phyloP scores from a whole-genome alignment of 92 coral and sea anemone genomes.

The Paramuricea clavata region DNA sequence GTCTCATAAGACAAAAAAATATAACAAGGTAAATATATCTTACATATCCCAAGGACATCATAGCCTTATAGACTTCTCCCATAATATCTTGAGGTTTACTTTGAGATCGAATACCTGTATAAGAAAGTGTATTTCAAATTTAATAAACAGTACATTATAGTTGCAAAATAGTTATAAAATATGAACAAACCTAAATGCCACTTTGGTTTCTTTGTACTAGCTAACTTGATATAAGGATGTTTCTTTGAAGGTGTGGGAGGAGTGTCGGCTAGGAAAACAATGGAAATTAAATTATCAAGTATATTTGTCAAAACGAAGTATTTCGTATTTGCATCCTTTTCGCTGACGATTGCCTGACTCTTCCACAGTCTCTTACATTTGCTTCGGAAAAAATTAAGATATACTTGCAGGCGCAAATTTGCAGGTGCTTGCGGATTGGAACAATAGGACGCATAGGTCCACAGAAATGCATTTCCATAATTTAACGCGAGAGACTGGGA shows the following conservation, averaged over 20 bases:
- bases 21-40: slow-evolving; percentile 45
- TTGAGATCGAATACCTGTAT: slow-evolving; percentile 92
- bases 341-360: no score
- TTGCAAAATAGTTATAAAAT: not conserved
- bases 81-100: slow-evolving; percentile 98
- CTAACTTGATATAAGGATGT: slow-evolving; percentile 85
- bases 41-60: slow-evolving; percentile 96
- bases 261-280: slow-evolving; percentile 47
- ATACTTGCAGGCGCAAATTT: no score
- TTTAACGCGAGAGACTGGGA: no score
- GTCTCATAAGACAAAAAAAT: not conserved
- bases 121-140: not conserved
- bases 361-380: no score
- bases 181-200: slow-evolving; percentile 92
- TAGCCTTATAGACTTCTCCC: slow-evolving; percentile 98
- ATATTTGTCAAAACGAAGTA: no score
- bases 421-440: no score
- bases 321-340: no score
- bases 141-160: not conserved
- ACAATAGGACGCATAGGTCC: no score
- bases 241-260: slow-evolving; percentile 93
- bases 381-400: no score
- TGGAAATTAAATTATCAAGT: no score
- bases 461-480: no score
- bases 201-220: slow-evolving; percentile 92